phyloP scores from a whole-genome alignment of 2,113 vertebrate genomes.

The Hypocryptadius cinnamomeus region DNA sequence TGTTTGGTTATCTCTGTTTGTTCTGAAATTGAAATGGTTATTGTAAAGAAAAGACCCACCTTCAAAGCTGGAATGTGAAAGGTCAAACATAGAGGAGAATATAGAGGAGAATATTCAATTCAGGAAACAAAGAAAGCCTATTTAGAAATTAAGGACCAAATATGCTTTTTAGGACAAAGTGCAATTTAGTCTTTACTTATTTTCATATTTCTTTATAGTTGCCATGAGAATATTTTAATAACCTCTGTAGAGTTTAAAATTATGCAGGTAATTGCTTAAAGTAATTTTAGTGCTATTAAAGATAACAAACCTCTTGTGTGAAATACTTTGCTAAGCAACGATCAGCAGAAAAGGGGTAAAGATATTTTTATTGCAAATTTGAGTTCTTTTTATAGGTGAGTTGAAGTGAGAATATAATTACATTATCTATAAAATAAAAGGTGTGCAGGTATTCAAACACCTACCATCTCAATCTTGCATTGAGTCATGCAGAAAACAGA shows the following conservation, averaged over 20 bases:
- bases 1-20: neutral
- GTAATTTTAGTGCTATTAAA: constrained; percentile 71
- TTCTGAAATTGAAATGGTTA: neutral
- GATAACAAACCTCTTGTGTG: constrained; percentile 67
- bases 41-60: neutral
- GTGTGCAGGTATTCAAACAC: neutral
- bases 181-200: constrained; percentile 61
- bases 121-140: constrained; percentile 1
- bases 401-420: constrained; percentile 56
- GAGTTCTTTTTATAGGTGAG: constrained; percentile 43
- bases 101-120: neutral
- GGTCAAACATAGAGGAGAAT: neutral
- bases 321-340: constrained; percentile 62
- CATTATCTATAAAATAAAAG: constrained; percentile 44
- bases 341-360: constrained; percentile 60
- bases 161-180: constrained; percentile 2
- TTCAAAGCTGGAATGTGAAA: neutral
- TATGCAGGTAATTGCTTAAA: constrained; percentile 67
- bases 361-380: constrained; percentile 52
- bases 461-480: neutral
- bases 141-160: constrained; percentile 39
- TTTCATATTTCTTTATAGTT: constrained; percentile 65
- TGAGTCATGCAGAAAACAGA: neutral
- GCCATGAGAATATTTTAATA: constrained; percentile 67
- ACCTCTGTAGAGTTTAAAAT: constrained; percentile 63